These are phyloP conservation scores for Stegastes partitus DNA, from an alignment of 2,113 vertebrate genomes.

Conservation along the genomic window DNA sequence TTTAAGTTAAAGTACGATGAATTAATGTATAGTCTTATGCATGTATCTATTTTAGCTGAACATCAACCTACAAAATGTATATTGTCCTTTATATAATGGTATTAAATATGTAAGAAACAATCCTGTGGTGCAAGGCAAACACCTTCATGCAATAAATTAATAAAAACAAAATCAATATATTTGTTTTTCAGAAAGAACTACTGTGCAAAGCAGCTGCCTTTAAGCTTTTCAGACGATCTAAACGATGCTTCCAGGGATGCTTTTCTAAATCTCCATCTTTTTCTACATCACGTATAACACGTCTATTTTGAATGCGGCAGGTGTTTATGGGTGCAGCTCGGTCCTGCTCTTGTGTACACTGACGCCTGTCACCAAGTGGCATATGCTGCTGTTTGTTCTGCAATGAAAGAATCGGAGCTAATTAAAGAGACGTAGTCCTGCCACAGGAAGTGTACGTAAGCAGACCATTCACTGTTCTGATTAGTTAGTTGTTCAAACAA, in stretches of 20 bases:
- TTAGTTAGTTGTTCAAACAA: slow-evolving; percentile 78
- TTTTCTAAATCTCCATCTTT: not conserved
- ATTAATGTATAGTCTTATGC: no score
- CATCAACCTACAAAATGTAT: slow-evolving; percentile 12
- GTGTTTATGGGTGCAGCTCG: slow-evolving; percentile 61
- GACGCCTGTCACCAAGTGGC: slow-evolving; percentile 71
- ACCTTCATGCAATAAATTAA: no score
- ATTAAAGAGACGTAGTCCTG: slow-evolving; percentile 69
- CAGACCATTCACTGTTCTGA: slow-evolving; percentile 71
- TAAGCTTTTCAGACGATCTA: not conserved
- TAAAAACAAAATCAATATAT: no score
- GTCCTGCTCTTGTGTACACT: slow-evolving; percentile 61
- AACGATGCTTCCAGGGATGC: not conserved
- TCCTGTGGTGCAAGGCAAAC: no score
- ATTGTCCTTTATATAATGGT: not conserved
- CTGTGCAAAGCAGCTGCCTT: not conserved
- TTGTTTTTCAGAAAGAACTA: not conserved
- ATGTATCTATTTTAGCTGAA: not conserved
- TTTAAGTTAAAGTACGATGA: not conserved
- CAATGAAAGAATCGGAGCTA: slow-evolving; percentile 73
- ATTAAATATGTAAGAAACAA: no score
- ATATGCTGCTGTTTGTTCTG: slow-evolving; percentile 81
- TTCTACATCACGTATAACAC: not conserved
- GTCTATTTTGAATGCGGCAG: slow-evolving; percentile 59
- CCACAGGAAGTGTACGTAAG: slow-evolving; percentile 70